A percentile compares a stretch with the other conserved stretches of the same genome.
Evolutionary conservation across 1,140 invertebrate species (phyloP).

Genomic region (Alviniconcha marisindica): DNA sequence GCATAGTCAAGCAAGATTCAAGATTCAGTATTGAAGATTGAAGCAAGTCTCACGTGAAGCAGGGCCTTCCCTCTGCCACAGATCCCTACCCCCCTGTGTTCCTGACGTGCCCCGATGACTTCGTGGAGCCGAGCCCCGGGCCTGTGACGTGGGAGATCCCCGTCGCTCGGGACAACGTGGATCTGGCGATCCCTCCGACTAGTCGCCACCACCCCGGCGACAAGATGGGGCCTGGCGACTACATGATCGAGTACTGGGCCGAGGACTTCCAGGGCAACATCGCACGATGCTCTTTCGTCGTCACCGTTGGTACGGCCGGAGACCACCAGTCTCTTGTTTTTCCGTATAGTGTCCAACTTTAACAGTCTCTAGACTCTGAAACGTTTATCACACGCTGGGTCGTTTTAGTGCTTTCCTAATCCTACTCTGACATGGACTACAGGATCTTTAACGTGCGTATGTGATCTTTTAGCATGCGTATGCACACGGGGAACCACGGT

Average conservation of each 20-base stretch:
- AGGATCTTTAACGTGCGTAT: background rate
- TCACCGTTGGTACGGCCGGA: conserved; percentile 25
- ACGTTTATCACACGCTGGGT: background rate
- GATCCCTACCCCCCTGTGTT: conserved; percentile 17
- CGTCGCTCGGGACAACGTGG: conserved; percentile 36
- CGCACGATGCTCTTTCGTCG: conserved; percentile 31
- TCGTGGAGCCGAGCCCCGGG: background rate
- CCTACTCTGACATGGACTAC: background rate
- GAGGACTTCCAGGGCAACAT: conserved; percentile 36
- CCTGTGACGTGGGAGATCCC: conserved; percentile 22
- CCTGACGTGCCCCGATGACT: conserved; percentile 18
- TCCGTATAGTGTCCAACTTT: too few species aligned
- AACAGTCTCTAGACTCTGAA: background rate
- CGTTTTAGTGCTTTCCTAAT: too few species aligned
- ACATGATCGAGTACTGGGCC: conserved; percentile 23
- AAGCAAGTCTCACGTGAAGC: too few species aligned
- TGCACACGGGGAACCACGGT: background rate
- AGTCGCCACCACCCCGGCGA: conserved; percentile 18
- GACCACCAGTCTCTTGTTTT: background rate
- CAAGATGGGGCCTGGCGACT: background rate
- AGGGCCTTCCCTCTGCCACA: too few species aligned
- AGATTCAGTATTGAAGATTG: too few species aligned
- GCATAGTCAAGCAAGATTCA: too few species aligned
- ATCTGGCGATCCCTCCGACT: background rate
- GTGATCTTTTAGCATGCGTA: background rate